These are phyloP conservation scores for Notodonta ziczac DNA, from an alignment of 2,888 invertebrate species.

Conservation along the genomic window DNA sequence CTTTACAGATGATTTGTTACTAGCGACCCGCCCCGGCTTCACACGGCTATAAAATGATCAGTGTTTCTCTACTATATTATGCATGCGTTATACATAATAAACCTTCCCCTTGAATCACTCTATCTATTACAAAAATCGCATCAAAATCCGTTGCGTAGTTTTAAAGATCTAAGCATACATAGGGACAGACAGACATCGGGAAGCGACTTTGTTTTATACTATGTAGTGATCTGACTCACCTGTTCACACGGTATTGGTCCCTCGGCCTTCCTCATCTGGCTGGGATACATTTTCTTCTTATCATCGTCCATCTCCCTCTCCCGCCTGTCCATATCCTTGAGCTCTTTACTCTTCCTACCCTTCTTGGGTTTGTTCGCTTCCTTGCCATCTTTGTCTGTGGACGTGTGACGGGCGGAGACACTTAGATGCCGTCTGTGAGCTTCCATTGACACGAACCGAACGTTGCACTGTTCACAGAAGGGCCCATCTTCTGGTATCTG, in stretches of 20 bases:
- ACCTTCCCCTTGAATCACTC: too few relatives aligned
- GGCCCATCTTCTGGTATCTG: slow-evolving; percentile 73
- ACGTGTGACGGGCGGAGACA: slow-evolving; percentile 64
- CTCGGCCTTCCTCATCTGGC: slow-evolving; percentile 58
- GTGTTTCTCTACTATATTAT: too few relatives aligned
- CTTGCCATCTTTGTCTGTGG: slow-evolving; percentile 40
- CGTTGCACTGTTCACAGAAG: slow-evolving; percentile 63
- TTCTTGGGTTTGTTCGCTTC: slow-evolving; percentile 51
- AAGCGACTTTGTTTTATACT: too few relatives aligned
- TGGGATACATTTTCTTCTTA: slow-evolving; percentile 49
- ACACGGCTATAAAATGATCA: too few relatives aligned
- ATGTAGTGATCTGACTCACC: too few relatives aligned
- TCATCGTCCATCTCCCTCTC: slow-evolving; percentile 40
- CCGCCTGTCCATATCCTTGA: slow-evolving; percentile 42
- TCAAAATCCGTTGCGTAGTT: too few relatives aligned
- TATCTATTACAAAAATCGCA: too few relatives aligned
- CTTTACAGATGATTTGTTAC: background rate
- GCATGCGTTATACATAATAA: too few relatives aligned
- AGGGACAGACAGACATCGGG: too few relatives aligned
- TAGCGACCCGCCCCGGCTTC: too few relatives aligned
- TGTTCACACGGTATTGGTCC: slow-evolving; percentile 73
- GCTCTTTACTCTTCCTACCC: slow-evolving; percentile 45
- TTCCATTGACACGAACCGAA: slow-evolving; percentile 60
- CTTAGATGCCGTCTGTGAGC: slow-evolving; percentile 61
- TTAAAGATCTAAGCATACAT: too few relatives aligned